Conservation (phyloP, 2,888 invertebrate genomes). For the Eristalinus aeneus region DNA sequence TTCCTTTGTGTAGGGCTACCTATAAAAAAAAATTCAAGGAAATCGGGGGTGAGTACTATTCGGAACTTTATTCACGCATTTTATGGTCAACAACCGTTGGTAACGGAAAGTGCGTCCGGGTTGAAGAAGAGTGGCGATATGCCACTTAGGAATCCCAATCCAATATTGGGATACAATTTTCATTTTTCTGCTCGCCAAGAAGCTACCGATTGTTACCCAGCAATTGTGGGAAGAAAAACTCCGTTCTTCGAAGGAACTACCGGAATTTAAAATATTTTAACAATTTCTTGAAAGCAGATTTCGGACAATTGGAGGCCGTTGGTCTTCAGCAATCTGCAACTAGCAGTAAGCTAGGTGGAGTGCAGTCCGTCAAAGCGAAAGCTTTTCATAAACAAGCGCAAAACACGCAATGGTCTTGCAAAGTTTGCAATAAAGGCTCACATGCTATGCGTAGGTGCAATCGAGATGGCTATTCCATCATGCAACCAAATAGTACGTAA, state of each 20-base stretch:
- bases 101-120: neutral
- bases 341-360: neutral
- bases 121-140: neutral
- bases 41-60: too few relatives aligned
- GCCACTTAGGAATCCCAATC: neutral
- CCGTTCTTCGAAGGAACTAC: neutral
- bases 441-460: constrained; percentile 14
- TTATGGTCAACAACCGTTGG: neutral
- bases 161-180: constrained; percentile 4
- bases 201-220: constrained; percentile 7
- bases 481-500: neutral
- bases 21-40: too few relatives aligned
- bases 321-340: neutral
- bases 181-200: neutral
- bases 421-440: constrained; percentile 8
- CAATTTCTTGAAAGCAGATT: neutral
- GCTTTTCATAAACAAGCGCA: neutral
- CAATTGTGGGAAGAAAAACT: constrained; percentile 28
- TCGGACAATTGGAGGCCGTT: neutral
- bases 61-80: too few relatives aligned
- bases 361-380: neutral
- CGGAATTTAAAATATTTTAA: neutral
- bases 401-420: neutral
- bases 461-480: constrained; percentile 1
- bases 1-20: too few relatives aligned